These are phyloP conservation scores for Lasioglossum marginatum DNA, from an alignment of 2,888 invertebrate genomes.

Conservation along the genomic window DNA sequence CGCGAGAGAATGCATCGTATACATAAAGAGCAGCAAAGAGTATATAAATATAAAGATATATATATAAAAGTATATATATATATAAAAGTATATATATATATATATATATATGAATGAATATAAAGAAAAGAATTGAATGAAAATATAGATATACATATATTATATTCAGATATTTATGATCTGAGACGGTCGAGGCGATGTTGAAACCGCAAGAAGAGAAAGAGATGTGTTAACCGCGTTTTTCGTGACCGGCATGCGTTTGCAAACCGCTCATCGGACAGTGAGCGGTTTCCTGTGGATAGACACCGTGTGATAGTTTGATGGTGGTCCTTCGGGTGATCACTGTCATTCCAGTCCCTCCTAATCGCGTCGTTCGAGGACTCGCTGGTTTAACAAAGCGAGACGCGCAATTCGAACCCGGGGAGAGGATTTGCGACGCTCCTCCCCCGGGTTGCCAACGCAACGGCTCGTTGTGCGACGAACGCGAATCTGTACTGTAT, in stretches of 20 bases:
- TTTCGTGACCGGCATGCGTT: conserved; percentile 38
- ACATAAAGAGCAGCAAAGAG: conserved; percentile 28
- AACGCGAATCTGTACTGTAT: conserved; percentile 55
- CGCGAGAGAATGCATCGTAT: conserved; percentile 32
- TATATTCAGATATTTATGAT: conserved; percentile 70
- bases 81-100: conserved; percentile 40
- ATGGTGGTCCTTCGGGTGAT: background rate
- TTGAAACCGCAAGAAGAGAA: background rate
- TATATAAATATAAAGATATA: conserved; percentile 25
- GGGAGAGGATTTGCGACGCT: background rate
- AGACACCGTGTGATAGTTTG: conserved; percentile 34
- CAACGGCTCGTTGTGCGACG: conserved; percentile 41
- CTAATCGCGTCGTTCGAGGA: conserved; percentile 4
- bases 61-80: no score
- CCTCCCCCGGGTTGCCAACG: conserved; percentile 36
- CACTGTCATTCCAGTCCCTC: conserved; percentile 35
- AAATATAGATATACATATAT: conserved; percentile 62
- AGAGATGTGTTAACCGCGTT: conserved; percentile 43
- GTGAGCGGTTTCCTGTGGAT: conserved; percentile 1
- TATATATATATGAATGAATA: conserved; percentile 52
- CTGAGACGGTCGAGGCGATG: conserved; percentile 40
- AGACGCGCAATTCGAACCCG: background rate
- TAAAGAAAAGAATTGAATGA: conserved; percentile 18
- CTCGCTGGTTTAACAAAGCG: conserved; percentile 2
- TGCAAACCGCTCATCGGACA: background rate